Percentiles rank a stretch among this genome's conserved stretches.
Evolutionary conservation across 2,797 vertebrate species (phyloP).

Genomic region (Poeciliopsis infans): DNA sequence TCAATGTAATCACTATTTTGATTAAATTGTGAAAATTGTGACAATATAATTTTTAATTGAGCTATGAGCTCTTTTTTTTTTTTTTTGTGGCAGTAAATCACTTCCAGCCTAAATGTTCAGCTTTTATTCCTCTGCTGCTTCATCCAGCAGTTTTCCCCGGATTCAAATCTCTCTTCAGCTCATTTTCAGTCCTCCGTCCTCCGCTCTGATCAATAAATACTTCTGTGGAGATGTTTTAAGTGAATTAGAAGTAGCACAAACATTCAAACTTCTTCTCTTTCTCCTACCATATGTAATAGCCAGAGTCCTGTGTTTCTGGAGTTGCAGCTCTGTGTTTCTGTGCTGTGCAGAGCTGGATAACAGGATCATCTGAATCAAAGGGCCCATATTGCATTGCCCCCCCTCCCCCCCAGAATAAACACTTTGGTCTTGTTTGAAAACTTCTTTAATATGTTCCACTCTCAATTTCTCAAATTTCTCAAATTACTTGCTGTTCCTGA

Average conservation of each 20-base stretch:
- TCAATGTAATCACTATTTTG: neutral
- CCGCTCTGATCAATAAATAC: constrained; percentile 71
- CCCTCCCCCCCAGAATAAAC: neutral
- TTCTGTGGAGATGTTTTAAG: constrained; percentile 66
- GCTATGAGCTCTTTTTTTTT: neutral
- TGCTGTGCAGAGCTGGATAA: constrained; percentile 17
- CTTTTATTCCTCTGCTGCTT: constrained; percentile 18
- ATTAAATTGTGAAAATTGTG: neutral
- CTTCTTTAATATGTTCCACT: constrained; percentile 7
- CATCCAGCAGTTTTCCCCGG: constrained; percentile 12
- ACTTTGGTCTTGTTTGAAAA: neutral
- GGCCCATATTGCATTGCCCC: constrained; percentile 5
- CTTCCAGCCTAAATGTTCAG: neutral
- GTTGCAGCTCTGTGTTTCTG: constrained; percentile 7
- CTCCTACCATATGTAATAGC: neutral
- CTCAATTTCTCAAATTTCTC: constrained; percentile 8
- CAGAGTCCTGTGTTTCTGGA: neutral
- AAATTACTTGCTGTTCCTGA: neutral
- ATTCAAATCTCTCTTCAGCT: constrained; percentile 15
- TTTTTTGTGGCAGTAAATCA: neutral
- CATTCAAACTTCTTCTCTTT: constrained; percentile 26
- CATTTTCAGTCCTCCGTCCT: constrained; percentile 51
- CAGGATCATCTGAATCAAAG: constrained; percentile 20
- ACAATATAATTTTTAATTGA: neutral
- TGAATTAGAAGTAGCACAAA: constrained; percentile 55